Evolutionary conservation across 2,113 vertebrate genomes (phyloP).

Genomic region (Petroica traversi): DNA sequence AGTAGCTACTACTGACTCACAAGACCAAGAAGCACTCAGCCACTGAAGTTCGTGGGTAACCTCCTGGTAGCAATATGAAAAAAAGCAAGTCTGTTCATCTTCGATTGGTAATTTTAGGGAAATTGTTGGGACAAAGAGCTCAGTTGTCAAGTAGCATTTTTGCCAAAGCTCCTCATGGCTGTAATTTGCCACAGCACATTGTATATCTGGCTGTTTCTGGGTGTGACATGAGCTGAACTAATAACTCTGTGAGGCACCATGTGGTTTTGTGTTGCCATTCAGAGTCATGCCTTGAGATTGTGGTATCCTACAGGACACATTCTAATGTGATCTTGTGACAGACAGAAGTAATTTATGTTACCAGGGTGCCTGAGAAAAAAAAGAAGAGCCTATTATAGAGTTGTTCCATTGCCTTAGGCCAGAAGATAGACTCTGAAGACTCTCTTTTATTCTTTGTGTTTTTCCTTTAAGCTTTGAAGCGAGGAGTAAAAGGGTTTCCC

Average conservation of each 20-base stretch:
- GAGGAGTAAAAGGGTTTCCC: background rate
- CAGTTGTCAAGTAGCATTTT: background rate
- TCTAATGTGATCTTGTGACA: slow-evolving; percentile 28
- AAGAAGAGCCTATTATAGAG: background rate
- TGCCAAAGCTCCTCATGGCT: background rate
- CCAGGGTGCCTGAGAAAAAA: background rate
- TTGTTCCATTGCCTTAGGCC: slow-evolving; percentile 41
- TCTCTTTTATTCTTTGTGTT: slow-evolving; percentile 37
- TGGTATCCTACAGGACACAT: slow-evolving; percentile 11
- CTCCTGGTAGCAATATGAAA: background rate
- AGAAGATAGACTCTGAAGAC: slow-evolving; percentile 38
- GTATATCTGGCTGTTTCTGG: background rate
- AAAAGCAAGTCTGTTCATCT: background rate
- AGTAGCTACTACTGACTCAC: background rate
- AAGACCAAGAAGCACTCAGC: background rate
- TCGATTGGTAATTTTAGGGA: background rate
- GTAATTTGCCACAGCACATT: background rate
- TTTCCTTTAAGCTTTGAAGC: slow-evolving; percentile 40
- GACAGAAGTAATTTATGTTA: slow-evolving; percentile 39
- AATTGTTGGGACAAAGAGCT: background rate
- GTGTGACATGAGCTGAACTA: background rate
- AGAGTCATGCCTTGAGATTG: background rate
- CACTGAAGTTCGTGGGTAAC: accelerated
- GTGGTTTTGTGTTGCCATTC: background rate
- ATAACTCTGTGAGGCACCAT: background rate